Evolutionary conservation across 2,888 invertebrate species (phyloP), one percentile per base, ranked within the genome.

Genomic region (Sphinx pinastri): DNA sequence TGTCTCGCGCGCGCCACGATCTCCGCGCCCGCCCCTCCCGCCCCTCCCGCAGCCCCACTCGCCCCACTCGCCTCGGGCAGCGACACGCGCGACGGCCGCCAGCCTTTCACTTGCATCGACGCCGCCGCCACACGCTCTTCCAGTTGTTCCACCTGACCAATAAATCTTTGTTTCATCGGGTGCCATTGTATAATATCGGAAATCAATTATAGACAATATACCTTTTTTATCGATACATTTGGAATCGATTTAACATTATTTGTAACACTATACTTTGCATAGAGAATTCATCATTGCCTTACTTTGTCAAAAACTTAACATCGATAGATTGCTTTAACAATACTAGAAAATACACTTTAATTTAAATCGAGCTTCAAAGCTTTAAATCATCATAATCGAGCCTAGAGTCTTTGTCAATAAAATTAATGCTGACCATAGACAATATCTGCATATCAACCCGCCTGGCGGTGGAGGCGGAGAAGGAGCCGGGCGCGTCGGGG

Each of bases 81-180:
- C 89, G 78, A 76, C 0, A 76, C 71, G 5, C 84, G 81, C 0
- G 81, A 73, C 0, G 97, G 94, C 73, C 97, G 96, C 98, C 98
- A 98, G 63, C 97, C 97, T 87, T 98, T 98, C 58, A 98, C 95
- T 85, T 98, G 98, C 97, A 98, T 97, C 47, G 97, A 97, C 0
- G 98, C 98, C 68, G 96, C 97, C 0, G 97, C 97, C 5, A 98
- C 97, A 75, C 98, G 97, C 86, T 98, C 98, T 83, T 98, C 98
- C 69, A 98, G 89, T 0, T 96, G 96, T 84, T 98, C 98, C 72
- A 98, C 96, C 95, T 95, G 78, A 1, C 47, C 58, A 69, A 68
- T 19, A 19, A 60, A 45, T n/a, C n/a, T n/a, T n/a, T 0, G n/a
- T n/a, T n/a, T 38, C 38, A 38, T 38, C 38, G 8, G 38, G 38